phyloP scores from a whole-genome alignment of 1,140 invertebrate species.

The Odontomachus brunneus region DNA sequence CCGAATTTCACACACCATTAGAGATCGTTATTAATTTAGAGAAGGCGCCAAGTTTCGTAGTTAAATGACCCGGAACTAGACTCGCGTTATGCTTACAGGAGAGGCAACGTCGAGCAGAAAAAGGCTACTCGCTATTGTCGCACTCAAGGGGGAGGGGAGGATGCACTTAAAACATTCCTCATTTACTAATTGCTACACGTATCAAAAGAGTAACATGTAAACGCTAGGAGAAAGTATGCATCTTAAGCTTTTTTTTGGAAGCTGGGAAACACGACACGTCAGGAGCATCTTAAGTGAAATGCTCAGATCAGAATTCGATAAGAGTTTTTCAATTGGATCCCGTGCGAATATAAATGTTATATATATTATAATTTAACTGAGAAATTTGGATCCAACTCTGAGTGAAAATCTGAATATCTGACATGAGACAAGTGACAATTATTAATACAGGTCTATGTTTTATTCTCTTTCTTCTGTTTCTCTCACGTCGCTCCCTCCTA shows the following conservation, averaged over 20 bases:
- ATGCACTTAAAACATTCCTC: conserved; percentile 12
- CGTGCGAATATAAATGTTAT: no score
- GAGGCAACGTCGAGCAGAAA: neutral
- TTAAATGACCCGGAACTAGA: conserved; percentile 40
- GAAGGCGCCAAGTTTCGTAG: conserved; percentile 41
- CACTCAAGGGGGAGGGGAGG: neutral
- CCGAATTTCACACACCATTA: conserved; percentile 53
- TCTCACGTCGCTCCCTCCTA: no score
- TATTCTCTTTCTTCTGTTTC: no score
- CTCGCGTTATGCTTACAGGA: conserved; percentile 7
- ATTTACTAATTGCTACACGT: conserved; percentile 29
- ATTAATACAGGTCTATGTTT: no score
- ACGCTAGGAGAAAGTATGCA: neutral
- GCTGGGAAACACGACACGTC: neutral
- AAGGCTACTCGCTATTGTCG: conserved; percentile 8
- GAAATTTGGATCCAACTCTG: no score
- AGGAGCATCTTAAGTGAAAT: no score
- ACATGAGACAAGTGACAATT: no score
- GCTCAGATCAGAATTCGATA: no score
- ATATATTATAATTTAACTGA: no score
- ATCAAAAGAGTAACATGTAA: neutral
- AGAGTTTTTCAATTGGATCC: no score
- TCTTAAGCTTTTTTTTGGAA: neutral
- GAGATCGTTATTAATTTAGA: conserved; percentile 59
- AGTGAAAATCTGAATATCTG: no score